Conservation (phyloP, 1,140 invertebrate species). For the Tetragnatha versicolor region DNA sequence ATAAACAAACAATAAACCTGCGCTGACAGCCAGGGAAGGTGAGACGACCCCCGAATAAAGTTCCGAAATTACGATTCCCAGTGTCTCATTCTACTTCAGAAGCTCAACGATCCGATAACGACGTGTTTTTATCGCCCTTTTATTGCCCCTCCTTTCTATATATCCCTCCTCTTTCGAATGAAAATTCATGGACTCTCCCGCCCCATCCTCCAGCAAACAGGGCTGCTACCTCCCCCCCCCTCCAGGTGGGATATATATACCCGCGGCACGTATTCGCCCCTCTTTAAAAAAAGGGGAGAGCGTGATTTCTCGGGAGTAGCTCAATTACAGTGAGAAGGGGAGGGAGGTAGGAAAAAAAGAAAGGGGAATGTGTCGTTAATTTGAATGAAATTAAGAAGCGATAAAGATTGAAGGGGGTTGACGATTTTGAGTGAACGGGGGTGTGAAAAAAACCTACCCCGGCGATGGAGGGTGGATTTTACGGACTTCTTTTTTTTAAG, state of each 20-base stretch:
- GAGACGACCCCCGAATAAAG: neutral
- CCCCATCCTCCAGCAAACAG: neutral
- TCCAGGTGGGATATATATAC: neutral
- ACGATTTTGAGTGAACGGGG: neutral
- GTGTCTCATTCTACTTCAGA: neutral
- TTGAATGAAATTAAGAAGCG: slow-evolving; percentile 47
- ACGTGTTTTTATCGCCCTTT: slow-evolving; percentile 54
- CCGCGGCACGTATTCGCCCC: neutral
- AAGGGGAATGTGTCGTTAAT: slow-evolving; percentile 22
- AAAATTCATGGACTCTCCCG: slow-evolving; percentile 46
- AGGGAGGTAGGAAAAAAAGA: neutral
- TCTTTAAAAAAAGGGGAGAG: neutral
- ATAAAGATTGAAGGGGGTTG: slow-evolving; percentile 11
- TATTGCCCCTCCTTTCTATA: slow-evolving; percentile 46
- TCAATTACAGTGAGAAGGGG: slow-evolving; percentile 4
- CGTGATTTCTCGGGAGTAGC: neutral
- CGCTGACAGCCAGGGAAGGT: too few species aligned
- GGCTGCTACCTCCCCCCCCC: too few species aligned
- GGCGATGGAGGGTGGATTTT: slow-evolving; percentile 10
- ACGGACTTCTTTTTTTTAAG: slow-evolving; percentile 35
- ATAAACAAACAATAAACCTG: too few species aligned
- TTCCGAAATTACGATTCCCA: neutral
- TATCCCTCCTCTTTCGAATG: slow-evolving; percentile 46
- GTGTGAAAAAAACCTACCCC: too few species aligned
- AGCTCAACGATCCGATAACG: slow-evolving; percentile 53